phyloP scores from a whole-genome alignment of 2,888 invertebrate species.

The Thereva nobilitata region DNA sequence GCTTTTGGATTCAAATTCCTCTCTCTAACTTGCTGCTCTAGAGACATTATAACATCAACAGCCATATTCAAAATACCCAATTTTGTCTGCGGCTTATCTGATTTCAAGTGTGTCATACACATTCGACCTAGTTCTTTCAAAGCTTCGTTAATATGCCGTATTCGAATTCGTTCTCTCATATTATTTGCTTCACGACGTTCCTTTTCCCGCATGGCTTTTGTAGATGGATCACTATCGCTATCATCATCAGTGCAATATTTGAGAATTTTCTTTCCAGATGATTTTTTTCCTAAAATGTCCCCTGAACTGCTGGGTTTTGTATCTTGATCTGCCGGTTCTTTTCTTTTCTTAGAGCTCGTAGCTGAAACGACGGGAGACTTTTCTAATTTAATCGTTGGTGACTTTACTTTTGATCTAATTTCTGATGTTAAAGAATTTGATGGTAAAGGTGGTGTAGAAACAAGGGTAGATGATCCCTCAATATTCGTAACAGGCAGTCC shows the following conservation, averaged over 20 bases:
- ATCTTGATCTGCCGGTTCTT: constrained; percentile 77
- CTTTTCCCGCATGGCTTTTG: constrained; percentile 91
- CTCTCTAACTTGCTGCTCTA: constrained; percentile 97
- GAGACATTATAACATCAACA: constrained; percentile 95
- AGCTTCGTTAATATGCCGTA: constrained; percentile 98
- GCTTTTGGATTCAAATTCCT: constrained; percentile 98
- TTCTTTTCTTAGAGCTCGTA: constrained; percentile 61
- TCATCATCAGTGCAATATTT: constrained; percentile 72
- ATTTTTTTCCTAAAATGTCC: constrained; percentile 57
- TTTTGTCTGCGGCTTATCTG: constrained; percentile 98
- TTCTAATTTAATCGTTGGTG: constrained; percentile 58
- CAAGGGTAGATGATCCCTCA: constrained; percentile 54
- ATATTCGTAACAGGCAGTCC: constrained; percentile 58
- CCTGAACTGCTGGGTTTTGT: constrained; percentile 56
- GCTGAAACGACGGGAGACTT: constrained; percentile 45
- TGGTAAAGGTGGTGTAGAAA: constrained; percentile 54
- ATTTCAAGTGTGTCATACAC: constrained; percentile 96
- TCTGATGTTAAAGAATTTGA: constrained; percentile 57
- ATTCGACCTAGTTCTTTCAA: constrained; percentile 97
- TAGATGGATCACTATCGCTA: constrained; percentile 79
- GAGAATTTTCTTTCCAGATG: constrained; percentile 69
- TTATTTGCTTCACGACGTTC: constrained; percentile 97
- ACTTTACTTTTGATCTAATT: constrained; percentile 49
- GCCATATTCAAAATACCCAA: constrained; percentile 98
- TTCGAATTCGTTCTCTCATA: constrained; percentile 96